Percentiles rank a stretch among this genome's conserved stretches.
These are phyloP conservation scores for Betta splendens DNA, from an alignment of 2,797 vertebrate species.

Conservation along the genomic window DNA sequence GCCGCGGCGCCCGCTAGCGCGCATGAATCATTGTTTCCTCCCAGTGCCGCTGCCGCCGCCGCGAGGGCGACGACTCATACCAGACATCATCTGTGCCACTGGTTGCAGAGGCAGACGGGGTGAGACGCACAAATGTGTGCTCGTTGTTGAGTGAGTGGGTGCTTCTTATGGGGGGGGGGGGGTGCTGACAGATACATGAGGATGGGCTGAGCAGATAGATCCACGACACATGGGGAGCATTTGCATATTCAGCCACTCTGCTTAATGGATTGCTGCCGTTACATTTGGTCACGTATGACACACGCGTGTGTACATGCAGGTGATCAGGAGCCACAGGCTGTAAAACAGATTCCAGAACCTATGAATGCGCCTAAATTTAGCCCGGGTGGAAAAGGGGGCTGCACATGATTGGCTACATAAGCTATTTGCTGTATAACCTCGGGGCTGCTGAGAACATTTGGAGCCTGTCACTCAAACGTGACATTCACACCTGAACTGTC, in stretches of 20 bases:
- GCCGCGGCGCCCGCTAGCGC: slow-evolving; percentile 27
- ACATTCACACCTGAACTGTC: slow-evolving; percentile 38
- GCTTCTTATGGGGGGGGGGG: slow-evolving; percentile 22
- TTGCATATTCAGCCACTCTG: slow-evolving; percentile 43
- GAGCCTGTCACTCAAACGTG: slow-evolving; percentile 39
- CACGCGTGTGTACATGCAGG: slow-evolving; percentile 6
- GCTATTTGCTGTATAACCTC: slow-evolving; percentile 55
- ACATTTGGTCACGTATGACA: slow-evolving; percentile 7
- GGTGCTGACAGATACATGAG: slow-evolving; percentile 26
- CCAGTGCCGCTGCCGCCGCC: slow-evolving; percentile 14
- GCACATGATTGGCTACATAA: slow-evolving; percentile 58
- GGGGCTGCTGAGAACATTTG: slow-evolving; percentile 40
- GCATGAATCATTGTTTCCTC: slow-evolving; percentile 50
- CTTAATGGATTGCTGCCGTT: slow-evolving; percentile 38
- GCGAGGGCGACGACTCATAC: slow-evolving; percentile 44
- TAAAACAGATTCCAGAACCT: slow-evolving; percentile 25
- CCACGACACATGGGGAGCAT: slow-evolving; percentile 29
- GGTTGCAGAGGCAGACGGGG: slow-evolving; percentile 61
- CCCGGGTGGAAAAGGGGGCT: slow-evolving; percentile 45
- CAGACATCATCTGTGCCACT: slow-evolving; percentile 61
- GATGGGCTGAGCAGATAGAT: slow-evolving; percentile 29
- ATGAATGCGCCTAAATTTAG: slow-evolving; percentile 48
- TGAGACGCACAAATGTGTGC: slow-evolving; percentile 30
- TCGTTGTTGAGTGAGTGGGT: slow-evolving; percentile 11
- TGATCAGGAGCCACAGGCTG: slow-evolving; percentile 4